Conservation (phyloP, 2,888 invertebrate genomes). For the Caenorhabditis japonica region DNA sequence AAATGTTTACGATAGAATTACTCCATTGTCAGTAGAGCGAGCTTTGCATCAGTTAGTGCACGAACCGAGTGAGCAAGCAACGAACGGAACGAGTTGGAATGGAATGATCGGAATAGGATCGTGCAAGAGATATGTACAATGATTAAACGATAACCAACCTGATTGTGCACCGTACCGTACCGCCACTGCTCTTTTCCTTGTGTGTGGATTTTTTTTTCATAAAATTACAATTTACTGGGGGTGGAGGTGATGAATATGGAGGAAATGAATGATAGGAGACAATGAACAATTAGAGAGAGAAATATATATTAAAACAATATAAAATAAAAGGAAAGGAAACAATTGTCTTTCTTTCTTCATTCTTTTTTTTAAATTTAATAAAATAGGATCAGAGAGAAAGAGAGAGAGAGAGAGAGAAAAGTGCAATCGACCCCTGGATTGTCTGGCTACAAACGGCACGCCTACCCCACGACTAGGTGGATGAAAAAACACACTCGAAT, state of each 20-base stretch:
- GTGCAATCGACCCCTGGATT: slow-evolving; percentile 46
- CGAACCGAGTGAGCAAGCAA: slow-evolving; percentile 34
- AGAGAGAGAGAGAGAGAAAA: slow-evolving; percentile 8
- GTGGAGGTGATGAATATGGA: no score
- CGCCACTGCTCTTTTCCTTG: no score
- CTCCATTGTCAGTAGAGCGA: no score
- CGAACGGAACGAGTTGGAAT: no score
- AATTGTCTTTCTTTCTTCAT: slow-evolving; percentile 8
- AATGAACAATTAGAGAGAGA: slow-evolving; percentile 7
- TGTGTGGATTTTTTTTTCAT: not conserved
- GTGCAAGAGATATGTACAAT: slow-evolving; percentile 20
- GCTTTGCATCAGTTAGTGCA: slow-evolving; percentile 12
- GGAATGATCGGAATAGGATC: slow-evolving; percentile 11
- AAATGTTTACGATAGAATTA: no score
- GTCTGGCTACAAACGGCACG: slow-evolving; percentile 55
- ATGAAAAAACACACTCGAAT: slow-evolving; percentile 44
- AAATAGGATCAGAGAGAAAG: not conserved
- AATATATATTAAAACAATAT: slow-evolving; percentile 10
- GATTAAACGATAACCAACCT: slow-evolving; percentile 40
- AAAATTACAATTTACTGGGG: slow-evolving; percentile 28
- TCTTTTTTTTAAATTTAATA: slow-evolving; percentile 2
- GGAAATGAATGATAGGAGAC: not conserved
- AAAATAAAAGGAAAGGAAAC: slow-evolving; percentile 3
- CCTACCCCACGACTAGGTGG: slow-evolving; percentile 57
- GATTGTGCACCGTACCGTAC: no score